phyloP scores from a whole-genome alignment of 2,113 vertebrate genomes.

The Corythornis vintsioides region DNA sequence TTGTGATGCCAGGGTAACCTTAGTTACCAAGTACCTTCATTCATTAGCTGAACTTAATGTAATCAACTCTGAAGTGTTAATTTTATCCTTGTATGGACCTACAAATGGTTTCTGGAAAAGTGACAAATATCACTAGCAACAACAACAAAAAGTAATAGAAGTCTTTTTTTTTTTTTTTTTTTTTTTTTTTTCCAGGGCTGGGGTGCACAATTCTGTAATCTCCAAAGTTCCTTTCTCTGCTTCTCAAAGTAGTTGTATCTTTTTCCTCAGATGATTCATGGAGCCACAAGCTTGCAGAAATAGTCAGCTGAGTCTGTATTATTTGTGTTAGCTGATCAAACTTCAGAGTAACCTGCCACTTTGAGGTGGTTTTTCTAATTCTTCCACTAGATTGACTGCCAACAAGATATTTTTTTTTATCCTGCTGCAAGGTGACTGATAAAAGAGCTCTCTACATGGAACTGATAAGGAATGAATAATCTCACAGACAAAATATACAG shows the following conservation, averaged over 20 bases:
- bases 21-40: background rate
- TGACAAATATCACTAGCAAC: conserved; percentile 5
- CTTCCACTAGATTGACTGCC: background rate
- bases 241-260: background rate
- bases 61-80: conserved; percentile 49
- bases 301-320: background rate
- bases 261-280: background rate
- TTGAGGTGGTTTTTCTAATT: conserved; percentile 2
- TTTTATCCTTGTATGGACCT: conserved; percentile 34
- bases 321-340: background rate
- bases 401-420: conserved; percentile 8
- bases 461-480: conserved; percentile 31
- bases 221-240: background rate
- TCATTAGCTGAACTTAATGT: conserved; percentile 40
- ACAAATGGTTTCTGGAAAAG: background rate
- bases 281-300: background rate
- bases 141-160: background rate
- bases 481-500: background rate
- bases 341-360: background rate
- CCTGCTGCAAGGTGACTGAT: background rate
- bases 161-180: background rate
- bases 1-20: conserved; percentile 23
- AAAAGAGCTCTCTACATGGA: background rate
- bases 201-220: background rate
- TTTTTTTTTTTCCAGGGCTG: background rate